These are phyloP conservation scores for Hydropsyche tenuis DNA, from an alignment of 1,140 invertebrate genomes.

Conservation along the genomic window DNA sequence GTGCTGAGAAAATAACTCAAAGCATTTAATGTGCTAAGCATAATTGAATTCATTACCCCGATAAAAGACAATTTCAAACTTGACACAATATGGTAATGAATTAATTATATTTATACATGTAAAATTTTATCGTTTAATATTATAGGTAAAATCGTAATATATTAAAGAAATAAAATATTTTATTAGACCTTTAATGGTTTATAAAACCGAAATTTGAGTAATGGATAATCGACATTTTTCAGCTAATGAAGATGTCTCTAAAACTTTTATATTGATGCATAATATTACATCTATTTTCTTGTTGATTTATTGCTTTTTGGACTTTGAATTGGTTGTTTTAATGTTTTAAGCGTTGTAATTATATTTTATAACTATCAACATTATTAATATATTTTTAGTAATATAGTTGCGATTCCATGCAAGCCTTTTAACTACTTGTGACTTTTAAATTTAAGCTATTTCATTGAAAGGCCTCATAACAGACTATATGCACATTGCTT, in stretches of 20 bases:
- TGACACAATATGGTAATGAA: too few species aligned
- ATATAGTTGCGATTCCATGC: constrained; percentile 55
- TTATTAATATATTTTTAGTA: constrained; percentile 27
- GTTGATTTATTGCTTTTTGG: neutral
- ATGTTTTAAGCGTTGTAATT: neutral
- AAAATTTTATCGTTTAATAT: too few species aligned
- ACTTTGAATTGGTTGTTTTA: constrained; percentile 11
- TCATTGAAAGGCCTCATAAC: constrained; percentile 9
- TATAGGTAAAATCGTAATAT: too few species aligned
- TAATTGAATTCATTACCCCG: too few species aligned
- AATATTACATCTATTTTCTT: constrained; percentile 2
- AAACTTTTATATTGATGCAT: neutral
- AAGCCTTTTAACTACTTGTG: constrained; percentile 37
- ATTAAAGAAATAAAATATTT: too few species aligned
- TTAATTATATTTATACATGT: too few species aligned
- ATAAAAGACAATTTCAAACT: too few species aligned
- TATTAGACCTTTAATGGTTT: too few species aligned
- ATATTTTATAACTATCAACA: neutral
- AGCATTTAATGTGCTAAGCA: too few species aligned
- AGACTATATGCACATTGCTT: constrained; percentile 11
- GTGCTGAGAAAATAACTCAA: too few species aligned
- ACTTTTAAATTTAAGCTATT: constrained; percentile 30
- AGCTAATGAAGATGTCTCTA: neutral
- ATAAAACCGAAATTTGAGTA: too few species aligned
- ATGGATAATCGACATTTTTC: too few species aligned